Percentiles rank a stretch among this genome's conserved stretches.
phyloP scores from a whole-genome alignment of 2,113 vertebrate species.

The Aleadryas rufinucha region DNA sequence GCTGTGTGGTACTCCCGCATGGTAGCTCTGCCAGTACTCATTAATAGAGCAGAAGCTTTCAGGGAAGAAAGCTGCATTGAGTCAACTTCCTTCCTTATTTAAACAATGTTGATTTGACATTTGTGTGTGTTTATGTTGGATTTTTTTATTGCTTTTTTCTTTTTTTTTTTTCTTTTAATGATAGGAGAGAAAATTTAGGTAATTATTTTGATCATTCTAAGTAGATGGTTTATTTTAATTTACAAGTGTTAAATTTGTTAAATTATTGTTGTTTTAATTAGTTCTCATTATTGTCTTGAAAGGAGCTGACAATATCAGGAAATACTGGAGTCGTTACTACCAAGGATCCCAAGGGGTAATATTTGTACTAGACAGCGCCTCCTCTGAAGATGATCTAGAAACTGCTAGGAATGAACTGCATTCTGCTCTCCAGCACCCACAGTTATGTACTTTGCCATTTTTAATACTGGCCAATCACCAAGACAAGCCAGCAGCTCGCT shows the following conservation, averaged over 20 bases:
- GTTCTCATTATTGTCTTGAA: conserved; percentile 55
- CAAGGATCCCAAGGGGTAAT: conserved; percentile 98
- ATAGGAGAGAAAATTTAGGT: neutral
- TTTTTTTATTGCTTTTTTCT: neutral
- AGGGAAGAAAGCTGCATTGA: neutral
- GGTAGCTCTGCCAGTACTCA: neutral
- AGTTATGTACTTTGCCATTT: conserved; percentile 96
- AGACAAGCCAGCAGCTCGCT: conserved; percentile 94
- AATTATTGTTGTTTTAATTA: neutral
- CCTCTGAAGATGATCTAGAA: conserved; percentile 93
- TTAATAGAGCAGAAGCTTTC: neutral
- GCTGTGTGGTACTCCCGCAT: neutral
- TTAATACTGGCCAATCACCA: conserved; percentile 98
- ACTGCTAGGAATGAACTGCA: conserved; percentile 93
- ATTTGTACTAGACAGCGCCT: conserved; percentile 95
- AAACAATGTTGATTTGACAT: neutral
- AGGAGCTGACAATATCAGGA: conserved; percentile 96
- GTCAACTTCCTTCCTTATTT: neutral
- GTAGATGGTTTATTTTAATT: neutral
- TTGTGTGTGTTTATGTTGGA: neutral
- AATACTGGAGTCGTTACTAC: conserved; percentile 99
- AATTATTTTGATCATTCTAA: neutral
- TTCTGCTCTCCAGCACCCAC: conserved; percentile 94
- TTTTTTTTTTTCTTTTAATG: neutral
- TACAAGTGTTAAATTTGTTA: neutral